Percentiles rank a stretch among this genome's conserved stretches.
Conservation (phyloP, 2,797 vertebrate species). For the Amazonetta brasiliensis region DNA sequence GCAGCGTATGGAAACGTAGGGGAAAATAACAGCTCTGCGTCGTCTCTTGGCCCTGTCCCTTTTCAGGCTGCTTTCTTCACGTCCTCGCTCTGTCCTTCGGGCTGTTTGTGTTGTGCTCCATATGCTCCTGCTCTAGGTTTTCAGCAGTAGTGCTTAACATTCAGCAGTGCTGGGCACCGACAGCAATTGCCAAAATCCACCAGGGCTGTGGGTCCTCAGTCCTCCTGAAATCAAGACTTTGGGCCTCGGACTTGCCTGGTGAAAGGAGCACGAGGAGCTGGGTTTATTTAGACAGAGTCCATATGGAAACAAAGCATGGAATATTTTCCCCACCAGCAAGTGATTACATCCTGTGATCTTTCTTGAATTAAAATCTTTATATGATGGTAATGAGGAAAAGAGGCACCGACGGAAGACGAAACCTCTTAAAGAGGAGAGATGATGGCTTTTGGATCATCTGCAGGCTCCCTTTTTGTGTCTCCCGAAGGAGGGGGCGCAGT, state of each 20-base stretch:
- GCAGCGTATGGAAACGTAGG: not conserved
- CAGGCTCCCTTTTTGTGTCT: not conserved
- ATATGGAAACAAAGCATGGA: not conserved
- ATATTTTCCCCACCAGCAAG: not conserved
- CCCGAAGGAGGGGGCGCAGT: not conserved
- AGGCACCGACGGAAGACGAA: not conserved
- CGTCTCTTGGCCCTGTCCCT: not conserved
- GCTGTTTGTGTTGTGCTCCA: not conserved
- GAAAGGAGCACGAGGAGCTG: not conserved
- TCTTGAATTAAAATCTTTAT: not conserved
- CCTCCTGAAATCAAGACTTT: not conserved
- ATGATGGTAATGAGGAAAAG: not conserved
- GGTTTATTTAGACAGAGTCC: not conserved
- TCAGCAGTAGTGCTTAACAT: not conserved
- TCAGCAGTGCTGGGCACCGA: not conserved
- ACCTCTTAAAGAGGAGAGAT: not conserved
- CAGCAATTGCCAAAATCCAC: accelerated
- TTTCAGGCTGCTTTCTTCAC: not conserved
- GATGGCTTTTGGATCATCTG: not conserved
- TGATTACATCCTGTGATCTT: not conserved
- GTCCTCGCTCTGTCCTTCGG: not conserved
- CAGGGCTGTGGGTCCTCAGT: not conserved
- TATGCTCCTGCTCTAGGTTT: not conserved
- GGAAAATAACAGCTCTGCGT: not conserved
- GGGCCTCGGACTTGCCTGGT: not conserved